phyloP scores from a whole-genome alignment of 2,797 vertebrate genomes.

The Trachurus trachurus region DNA sequence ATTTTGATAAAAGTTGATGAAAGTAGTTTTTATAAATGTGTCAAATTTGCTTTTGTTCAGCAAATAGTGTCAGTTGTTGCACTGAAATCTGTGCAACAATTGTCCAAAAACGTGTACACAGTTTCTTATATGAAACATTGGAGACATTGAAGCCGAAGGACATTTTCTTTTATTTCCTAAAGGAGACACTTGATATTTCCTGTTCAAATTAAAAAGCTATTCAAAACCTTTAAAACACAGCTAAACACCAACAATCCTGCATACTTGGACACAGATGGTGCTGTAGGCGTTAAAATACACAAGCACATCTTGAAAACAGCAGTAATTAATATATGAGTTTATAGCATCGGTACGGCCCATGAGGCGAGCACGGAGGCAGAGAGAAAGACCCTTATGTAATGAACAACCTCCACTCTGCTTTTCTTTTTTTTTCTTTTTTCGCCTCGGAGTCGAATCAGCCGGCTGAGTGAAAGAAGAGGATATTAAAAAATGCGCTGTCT shows the following conservation, averaged over 20 bases:
- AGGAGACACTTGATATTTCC: constrained; percentile 27
- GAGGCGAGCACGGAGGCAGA: constrained; percentile 66
- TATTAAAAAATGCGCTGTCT: constrained; percentile 82
- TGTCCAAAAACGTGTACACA: background rate
- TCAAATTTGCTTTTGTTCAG: background rate
- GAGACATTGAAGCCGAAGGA: constrained; percentile 9
- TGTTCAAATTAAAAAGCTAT: constrained; percentile 45
- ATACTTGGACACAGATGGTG: constrained; percentile 41
- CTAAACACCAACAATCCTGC: constrained; percentile 20
- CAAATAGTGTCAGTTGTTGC: background rate
- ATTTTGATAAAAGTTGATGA: background rate
- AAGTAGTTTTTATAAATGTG: background rate
- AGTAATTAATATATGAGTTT: constrained; percentile 85
- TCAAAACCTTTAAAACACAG: constrained; percentile 33
- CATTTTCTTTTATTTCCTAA: constrained; percentile 12
- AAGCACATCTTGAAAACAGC: constrained; percentile 64
- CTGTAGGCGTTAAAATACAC: constrained; percentile 39
- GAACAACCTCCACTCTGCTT: constrained; percentile 74
- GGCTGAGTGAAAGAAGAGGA: constrained; percentile 79
- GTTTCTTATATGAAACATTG: background rate
- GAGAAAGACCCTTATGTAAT: constrained; percentile 73
- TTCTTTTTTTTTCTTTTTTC: constrained; percentile 18
- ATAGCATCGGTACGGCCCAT: constrained; percentile 54
- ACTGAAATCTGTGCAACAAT: background rate
- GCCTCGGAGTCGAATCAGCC: constrained; percentile 72